phyloP scores from a whole-genome alignment of 2,797 vertebrate genomes.

The Sternotherus odoratus region DNA sequence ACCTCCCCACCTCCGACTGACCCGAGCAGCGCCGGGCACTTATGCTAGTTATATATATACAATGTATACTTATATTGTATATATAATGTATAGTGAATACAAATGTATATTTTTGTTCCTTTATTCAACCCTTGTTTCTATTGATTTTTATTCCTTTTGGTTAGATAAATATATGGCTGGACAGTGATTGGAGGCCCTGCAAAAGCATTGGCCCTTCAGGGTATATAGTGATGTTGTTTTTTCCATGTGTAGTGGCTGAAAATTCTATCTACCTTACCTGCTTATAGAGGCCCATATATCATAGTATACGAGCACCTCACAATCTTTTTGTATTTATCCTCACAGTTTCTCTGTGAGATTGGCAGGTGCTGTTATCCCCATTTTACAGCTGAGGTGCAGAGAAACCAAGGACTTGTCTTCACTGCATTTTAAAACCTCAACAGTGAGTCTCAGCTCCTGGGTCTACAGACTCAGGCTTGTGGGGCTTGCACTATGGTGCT shows the following conservation, averaged over 20 bases:
- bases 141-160: not conserved
- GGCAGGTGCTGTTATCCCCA: not conserved
- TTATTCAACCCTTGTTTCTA: not conserved
- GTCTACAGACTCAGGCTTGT: not conserved
- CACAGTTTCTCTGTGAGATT: not conserved
- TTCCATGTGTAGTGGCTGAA: fast-evolving
- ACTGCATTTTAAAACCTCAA: not conserved
- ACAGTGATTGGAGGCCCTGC: not conserved
- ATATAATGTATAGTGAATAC: not conserved
- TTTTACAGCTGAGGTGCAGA: not conserved
- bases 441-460: not conserved
- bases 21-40: too few relatives aligned
- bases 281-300: not conserved
- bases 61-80: not conserved
- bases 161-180: not conserved
- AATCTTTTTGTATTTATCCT: fast-evolving
- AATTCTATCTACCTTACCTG: not conserved
- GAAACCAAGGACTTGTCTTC: not conserved
- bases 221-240: fast-evolving
- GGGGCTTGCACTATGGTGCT: not conserved
- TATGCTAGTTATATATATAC: too few relatives aligned
- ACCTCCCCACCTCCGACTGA: too few relatives aligned
- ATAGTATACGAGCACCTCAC: not conserved
- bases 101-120: conserved; percentile 9
- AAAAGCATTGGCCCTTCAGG: not conserved